Evolutionary conservation across 64 coral and sea anemone genomes (phyloP).

Genomic region (Dendronephthya gigantea): DNA sequence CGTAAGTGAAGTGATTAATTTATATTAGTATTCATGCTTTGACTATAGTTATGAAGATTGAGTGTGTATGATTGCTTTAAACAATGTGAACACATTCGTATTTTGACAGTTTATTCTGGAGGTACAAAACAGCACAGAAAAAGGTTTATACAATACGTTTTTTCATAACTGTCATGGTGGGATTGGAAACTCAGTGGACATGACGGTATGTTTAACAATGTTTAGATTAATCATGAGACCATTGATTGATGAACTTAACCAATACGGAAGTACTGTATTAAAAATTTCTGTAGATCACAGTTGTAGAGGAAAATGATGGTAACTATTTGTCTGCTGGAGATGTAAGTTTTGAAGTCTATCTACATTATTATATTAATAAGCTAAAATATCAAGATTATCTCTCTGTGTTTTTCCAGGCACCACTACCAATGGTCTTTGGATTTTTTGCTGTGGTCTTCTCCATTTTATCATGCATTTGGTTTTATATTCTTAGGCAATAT

Average conservation of each 20-base stretch:
- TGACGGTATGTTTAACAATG: conserved; percentile 23
- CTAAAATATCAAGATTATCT: neutral
- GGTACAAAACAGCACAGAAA: conserved; percentile 53
- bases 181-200: neutral
- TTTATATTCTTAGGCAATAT: conserved; percentile 71
- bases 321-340: conserved; percentile 90
- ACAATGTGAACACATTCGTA: conserved; percentile 9
- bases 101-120: conserved; percentile 59
- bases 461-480: conserved; percentile 63
- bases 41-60: too few relatives aligned
- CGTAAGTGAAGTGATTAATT: neutral
- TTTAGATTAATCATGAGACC: neutral
- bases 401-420: conserved; percentile 43
- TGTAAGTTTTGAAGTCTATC: conserved; percentile 22
- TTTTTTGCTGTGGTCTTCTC: conserved; percentile 62
- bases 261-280: neutral
- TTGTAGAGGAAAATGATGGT: conserved; percentile 57
- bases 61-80: too few relatives aligned
- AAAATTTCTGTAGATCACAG: conserved; percentile 37
- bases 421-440: conserved; percentile 68
- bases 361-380: neutral
- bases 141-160: conserved; percentile 85
- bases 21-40: neutral
- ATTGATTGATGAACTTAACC: neutral
- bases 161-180: conserved; percentile 66